A percentile compares a stretch with the other conserved stretches of the same genome.
Conservation (phyloP, 2,113 vertebrate genomes). For the Bufo bufo region DNA sequence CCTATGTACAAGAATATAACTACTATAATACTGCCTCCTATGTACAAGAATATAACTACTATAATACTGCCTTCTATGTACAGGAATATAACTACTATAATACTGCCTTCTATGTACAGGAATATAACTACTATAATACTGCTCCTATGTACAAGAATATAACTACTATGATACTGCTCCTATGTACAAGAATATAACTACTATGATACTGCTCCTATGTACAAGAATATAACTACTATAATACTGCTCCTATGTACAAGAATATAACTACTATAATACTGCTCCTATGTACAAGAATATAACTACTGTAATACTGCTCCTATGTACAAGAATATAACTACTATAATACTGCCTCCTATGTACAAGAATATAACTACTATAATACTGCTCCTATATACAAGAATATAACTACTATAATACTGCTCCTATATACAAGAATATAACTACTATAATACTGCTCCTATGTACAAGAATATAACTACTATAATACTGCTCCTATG, state of each 20-base stretch:
- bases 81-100: slow-evolving; percentile 16
- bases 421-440: too few species aligned
- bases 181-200: neutral
- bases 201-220: neutral
- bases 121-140: neutral
- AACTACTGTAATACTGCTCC: neutral
- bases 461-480: too few species aligned
- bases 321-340: neutral
- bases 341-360: too few species aligned
- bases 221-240: too few species aligned
- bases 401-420: too few species aligned
- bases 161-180: neutral
- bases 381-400: too few species aligned
- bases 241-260: too few species aligned
- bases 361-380: too few species aligned
- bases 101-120: neutral
- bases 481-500: too few species aligned
- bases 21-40: neutral
- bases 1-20: neutral
- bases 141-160: neutral
- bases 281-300: neutral
- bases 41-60: slow-evolving; percentile 4
- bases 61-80: neutral
- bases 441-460: too few species aligned
- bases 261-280: too few species aligned